Conservation (phyloP, 2,888 invertebrate genomes). For the Acanthosepion pharaonis region DNA sequence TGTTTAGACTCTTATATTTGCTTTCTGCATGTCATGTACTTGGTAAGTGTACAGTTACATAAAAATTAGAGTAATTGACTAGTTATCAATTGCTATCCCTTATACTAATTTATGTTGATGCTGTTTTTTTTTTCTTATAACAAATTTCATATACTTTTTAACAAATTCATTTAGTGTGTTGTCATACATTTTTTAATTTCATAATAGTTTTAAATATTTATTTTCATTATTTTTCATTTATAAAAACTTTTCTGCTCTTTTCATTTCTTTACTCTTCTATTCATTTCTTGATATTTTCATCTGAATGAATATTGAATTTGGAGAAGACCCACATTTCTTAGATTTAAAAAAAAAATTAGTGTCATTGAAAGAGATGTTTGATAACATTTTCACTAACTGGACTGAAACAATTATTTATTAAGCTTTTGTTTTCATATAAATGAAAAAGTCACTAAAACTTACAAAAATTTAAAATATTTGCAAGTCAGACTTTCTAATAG, state of each 20-base stretch:
- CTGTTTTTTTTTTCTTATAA: neutral
- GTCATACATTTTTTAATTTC: neutral
- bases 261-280: neutral
- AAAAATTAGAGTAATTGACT: neutral
- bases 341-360: too few species aligned
- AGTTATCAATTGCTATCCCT: neutral
- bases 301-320: neutral
- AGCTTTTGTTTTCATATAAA: too few species aligned
- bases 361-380: too few species aligned
- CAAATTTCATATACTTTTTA: too few species aligned
- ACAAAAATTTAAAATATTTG: too few species aligned
- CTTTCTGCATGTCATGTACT: neutral
- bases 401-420: too few species aligned
- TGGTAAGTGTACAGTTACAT: neutral
- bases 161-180: neutral
- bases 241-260: neutral
- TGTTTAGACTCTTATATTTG: neutral
- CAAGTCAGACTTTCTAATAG: too few species aligned
- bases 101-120: neutral
- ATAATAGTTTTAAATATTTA: neutral
- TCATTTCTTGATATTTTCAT: neutral
- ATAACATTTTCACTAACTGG: too few species aligned
- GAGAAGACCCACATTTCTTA: neutral
- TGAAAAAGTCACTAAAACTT: too few species aligned
- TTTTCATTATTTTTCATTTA: neutral